Evolutionary conservation across 2,888 invertebrate species (phyloP), one percentile per base, ranked within the genome.

Genomic region (Lepidonotus clava): DNA sequence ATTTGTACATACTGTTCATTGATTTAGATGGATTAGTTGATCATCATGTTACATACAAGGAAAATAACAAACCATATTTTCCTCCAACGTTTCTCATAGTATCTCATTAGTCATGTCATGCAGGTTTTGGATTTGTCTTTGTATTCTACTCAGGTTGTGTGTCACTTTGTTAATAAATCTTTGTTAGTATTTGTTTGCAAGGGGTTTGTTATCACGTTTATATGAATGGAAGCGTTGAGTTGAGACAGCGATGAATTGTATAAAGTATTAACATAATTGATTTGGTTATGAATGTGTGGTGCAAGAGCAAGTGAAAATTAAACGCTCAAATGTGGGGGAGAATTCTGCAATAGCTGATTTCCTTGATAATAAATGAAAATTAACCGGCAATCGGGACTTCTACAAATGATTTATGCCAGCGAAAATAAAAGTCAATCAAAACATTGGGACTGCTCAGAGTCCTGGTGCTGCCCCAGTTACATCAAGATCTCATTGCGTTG

Each of bases 1-100:
- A n/a, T n/a, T n/a, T 61, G 61, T 61, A 61, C 61, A 61, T n/a
- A 61, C 24, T 61, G 61, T 61, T 61, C 61, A 28, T 61, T 28
- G 4, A 28, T 1, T 61, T 28, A 28, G 61, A 61, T 4, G 2
- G 24, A 53, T 53, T 61, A 61, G 61, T 61, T 14, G 61, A 28
- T 61, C 61, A 61, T 61, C 28, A 28, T n/a, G 61, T 61, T 61
- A 61, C 32, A 28, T 61, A 18, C 28, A 28, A 4, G 24, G 61
- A 61, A 61, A 28, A 61, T 61, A 8, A 53, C 53, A 5, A 61
- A n/a, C n/a, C 56, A 56, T 56, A 11, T 28, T 32, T 0, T 61
- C 14, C 5, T 61, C 61, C 32, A 32, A 61, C 61, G 28, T 61
- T 61, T 61, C 61, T 32, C 32, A 61, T 28, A 61, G 61, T 61